Evolutionary conservation across 2,113 vertebrate species (phyloP), one percentile per base, ranked within the genome.

Genomic region (Saccopteryx bilineata): DNA sequence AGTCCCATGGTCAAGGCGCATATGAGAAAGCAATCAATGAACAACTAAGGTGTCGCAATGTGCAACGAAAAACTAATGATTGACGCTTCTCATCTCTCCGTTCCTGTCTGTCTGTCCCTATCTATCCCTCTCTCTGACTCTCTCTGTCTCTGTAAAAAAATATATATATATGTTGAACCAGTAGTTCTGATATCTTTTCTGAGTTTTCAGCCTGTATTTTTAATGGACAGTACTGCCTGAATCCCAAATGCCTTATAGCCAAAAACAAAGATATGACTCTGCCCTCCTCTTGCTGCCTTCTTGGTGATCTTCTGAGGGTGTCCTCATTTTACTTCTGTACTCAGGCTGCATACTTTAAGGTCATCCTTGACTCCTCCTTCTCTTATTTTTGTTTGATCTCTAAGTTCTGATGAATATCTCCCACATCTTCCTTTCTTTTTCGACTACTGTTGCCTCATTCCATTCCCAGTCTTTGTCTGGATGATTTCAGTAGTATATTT

Each of bases 171-270:
- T 78, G 61, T 26, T 63, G 61, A 95, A 72, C 26, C 39, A 72
- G 46, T 91, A 58, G 14, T 90, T 92, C 71, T 86, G 15, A 48
- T 82, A 26, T 58, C 21, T 92, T 90, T 87, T 83, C 39, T 92
- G 56, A 80, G 26, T 63, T 85, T 78, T 86, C 31, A 87, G 5
- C 31, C 39, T 54, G 9, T 58, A 71, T 84, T 85, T 94, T 76
- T 89, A 76, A 65, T 81, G 58, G 69, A 6, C 18, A 33, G 50
- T 74, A 18, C 46, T 69, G 24, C 33, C 28, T n/a, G 61, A 78
- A 95, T 92, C 63, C 94, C 74, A 92, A 52, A 92, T 74, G 10
- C 76, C 61, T 90, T 28, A 19, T 28, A 87, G 50, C 80, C 52
- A 69, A 69, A 86, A 82, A 12, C 65, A 72, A 80, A 94, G 58